Evolutionary conservation across 2,888 invertebrate species (phyloP), one percentile per base, ranked within the genome.

Genomic region (Lasioglossum lativentre): DNA sequence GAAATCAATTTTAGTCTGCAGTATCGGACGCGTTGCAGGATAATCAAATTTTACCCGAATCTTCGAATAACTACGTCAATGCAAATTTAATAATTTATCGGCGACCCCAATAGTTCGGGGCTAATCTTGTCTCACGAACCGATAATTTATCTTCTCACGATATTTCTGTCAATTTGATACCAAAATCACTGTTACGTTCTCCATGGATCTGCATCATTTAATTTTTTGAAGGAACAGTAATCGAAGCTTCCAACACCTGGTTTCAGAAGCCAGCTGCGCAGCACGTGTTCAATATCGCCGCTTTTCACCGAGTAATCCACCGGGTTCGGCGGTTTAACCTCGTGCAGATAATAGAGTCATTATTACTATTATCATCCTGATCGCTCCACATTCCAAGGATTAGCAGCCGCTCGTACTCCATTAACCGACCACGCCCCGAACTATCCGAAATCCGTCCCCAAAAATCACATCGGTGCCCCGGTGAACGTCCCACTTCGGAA

Each of bases 381-480:
- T 59, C 27, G 59, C 16, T 27, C 59, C 12, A 14, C 59, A 27
- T 27, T 59, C 27, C 59, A 59, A 70, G 59, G 68, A 81, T 83
- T 74, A 74, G 27, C 27, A 14, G 14, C 14, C 27, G 59, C 81
- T 83, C 59, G 77, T 74, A 38, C 80, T 30, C 19, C 27, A 5
- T 59, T 59, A 14, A 14, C 59, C 59, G 59, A 16, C 59, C 59
- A 16, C 59, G 59, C 59, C 59, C 27, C 1, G 59, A 27, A 12
- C 27, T n/a, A 27, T 59, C 14, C n/a, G 27, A 2, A 14, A 59
- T 59, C 27, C 27, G 4, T 27, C 27, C 27, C 59, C 5, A 27
- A 27, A 59, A 59, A 59, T 59, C 16, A 16, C 14, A 52, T 59
- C 59, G 59, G 1, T 12, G 12, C n/a, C n/a, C 12, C 56, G 4